Percentiles rank a stretch among this genome's conserved stretches.
phyloP scores from a whole-genome alignment of 2,797 vertebrate species.

The Crenichthys baileyi region DNA sequence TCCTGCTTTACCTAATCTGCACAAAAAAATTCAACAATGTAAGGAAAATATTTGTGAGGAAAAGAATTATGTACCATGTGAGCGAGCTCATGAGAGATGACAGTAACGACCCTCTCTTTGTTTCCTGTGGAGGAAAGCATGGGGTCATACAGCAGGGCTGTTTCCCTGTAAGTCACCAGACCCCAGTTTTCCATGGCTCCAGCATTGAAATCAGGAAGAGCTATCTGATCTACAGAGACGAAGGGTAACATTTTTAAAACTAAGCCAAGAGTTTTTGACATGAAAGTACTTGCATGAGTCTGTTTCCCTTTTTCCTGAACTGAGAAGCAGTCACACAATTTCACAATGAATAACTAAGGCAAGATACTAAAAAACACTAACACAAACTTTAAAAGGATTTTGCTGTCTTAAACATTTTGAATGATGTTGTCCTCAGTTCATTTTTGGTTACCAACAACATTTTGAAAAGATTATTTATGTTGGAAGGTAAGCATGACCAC shows the following conservation, averaged over 20 bases:
- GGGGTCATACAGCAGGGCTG: constrained; percentile 80
- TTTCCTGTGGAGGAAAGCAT: constrained; percentile 83
- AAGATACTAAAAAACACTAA: not conserved
- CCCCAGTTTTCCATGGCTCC: constrained; percentile 98
- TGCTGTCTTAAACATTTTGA: not conserved
- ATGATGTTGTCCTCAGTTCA: not conserved
- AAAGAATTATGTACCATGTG: constrained; percentile 85
- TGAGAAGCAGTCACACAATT: not conserved
- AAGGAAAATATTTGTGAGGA: not conserved
- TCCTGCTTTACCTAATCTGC: not conserved
- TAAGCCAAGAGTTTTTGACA: not conserved
- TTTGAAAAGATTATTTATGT: not conserved
- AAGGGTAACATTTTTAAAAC: constrained; percentile 1
- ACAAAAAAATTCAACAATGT: not conserved
- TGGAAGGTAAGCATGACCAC: not conserved
- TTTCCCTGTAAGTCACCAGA: constrained; percentile 92
- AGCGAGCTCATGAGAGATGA: constrained; percentile 90
- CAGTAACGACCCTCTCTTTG: constrained; percentile 84
- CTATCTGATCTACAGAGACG: constrained; percentile 86
- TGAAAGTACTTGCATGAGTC: not conserved
- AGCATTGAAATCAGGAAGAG: constrained; percentile 88
- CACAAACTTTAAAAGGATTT: not conserved
- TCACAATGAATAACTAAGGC: not conserved
- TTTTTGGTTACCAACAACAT: not conserved
- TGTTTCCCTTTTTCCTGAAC: not conserved